A percentile compares a stretch with the other conserved stretches of the same genome.
phyloP scores from a whole-genome alignment of 2,113 vertebrate genomes.

The Scatophagus argus region DNA sequence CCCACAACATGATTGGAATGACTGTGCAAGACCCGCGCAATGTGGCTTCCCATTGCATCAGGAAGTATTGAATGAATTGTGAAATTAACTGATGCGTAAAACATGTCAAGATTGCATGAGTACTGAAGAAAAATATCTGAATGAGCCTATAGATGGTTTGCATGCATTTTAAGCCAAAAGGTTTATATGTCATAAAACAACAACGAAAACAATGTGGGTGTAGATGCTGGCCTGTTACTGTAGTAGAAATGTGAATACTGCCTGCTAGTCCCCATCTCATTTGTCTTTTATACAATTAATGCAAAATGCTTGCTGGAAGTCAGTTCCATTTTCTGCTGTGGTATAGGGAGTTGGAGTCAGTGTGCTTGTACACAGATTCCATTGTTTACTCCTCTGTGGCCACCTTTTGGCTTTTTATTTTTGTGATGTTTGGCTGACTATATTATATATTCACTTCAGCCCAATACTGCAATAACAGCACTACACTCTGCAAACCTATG shows the following conservation, averaged over 20 bases:
- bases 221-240: slow-evolving; percentile 4
- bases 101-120: slow-evolving; percentile 75
- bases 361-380: slow-evolving; percentile 42
- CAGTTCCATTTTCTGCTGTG: slow-evolving; percentile 35
- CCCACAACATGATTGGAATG: slow-evolving; percentile 61
- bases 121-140: slow-evolving; percentile 43
- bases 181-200: slow-evolving; percentile 8
- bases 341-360: slow-evolving; percentile 19
- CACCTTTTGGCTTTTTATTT: slow-evolving; percentile 51
- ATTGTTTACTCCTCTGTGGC: slow-evolving; percentile 62
- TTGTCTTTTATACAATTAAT: slow-evolving; percentile 39
- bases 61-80: slow-evolving; percentile 75
- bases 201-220: slow-evolving; percentile 19
- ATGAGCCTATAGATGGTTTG: slow-evolving; percentile 19
- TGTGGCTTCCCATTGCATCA: slow-evolving; percentile 72
- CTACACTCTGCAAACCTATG: slow-evolving; percentile 46
- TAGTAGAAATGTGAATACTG: slow-evolving; percentile 15
- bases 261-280: slow-evolving; percentile 6
- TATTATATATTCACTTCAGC: slow-evolving; percentile 36
- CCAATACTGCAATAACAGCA: slow-evolving; percentile 51
- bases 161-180: slow-evolving; percentile 24
- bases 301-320: slow-evolving; percentile 44
- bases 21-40: slow-evolving; percentile 61
- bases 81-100: slow-evolving; percentile 81
- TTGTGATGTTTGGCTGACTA: slow-evolving; percentile 53